Percentiles rank a stretch among this genome's conserved stretches.
Evolutionary conservation across 1,140 invertebrate genomes (phyloP).

Genomic region (Chrysomallon squamiferum): DNA sequence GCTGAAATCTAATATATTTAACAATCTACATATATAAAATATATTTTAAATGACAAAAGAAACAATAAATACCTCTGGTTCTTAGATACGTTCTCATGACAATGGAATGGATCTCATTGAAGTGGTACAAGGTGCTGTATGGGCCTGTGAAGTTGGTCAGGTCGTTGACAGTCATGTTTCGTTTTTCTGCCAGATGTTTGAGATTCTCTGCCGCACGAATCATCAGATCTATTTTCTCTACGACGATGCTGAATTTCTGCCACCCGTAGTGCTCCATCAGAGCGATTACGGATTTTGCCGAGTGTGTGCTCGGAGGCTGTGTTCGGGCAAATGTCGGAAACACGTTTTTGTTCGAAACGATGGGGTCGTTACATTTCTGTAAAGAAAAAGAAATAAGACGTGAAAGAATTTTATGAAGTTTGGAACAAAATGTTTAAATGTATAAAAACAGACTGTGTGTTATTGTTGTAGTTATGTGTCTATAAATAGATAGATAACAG

Average conservation of each 20-base stretch:
- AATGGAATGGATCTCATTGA: constrained; percentile 27
- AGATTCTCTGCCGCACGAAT: constrained; percentile 79
- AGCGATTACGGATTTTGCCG: constrained; percentile 90
- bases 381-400: constrained; percentile 52
- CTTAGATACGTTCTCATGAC: constrained; percentile 25
- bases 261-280: constrained; percentile 88
- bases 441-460: not conserved
- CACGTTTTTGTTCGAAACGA: constrained; percentile 80
- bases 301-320: constrained; percentile 92
- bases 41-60: no score
- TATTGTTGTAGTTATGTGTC: not conserved
- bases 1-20: no score
- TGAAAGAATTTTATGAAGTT: no score
- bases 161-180: constrained; percentile 76
- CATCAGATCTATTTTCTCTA: constrained; percentile 74
- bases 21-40: no score
- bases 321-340: constrained; percentile 89
- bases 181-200: constrained; percentile 72
- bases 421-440: not conserved
- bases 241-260: constrained; percentile 92
- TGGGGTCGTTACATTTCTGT: constrained; percentile 91
- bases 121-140: constrained; percentile 13
- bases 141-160: constrained; percentile 25
- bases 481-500: not conserved
- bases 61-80: constrained; percentile 73